Conservation (phyloP, 1,140 invertebrate genomes). For the Dermatophagoides farinae region DNA sequence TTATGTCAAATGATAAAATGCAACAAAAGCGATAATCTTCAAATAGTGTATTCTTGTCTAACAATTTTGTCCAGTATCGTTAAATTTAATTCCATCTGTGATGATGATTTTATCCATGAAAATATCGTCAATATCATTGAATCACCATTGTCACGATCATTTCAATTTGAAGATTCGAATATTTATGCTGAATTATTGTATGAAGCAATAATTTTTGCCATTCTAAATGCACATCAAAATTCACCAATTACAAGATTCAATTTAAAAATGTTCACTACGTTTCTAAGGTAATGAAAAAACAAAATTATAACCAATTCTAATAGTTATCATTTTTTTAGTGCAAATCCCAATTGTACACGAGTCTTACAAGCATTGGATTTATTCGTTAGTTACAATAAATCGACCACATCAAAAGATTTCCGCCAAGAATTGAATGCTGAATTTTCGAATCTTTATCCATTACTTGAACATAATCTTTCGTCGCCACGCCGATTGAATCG, state of each 20-base stretch:
- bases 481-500: slow-evolving; percentile 31
- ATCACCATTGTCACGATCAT: no score
- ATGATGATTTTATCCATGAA: no score
- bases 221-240: no score
- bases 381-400: not conserved
- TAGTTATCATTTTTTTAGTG: not conserved
- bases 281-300: no score
- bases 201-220: no score
- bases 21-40: not conserved
- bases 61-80: no score
- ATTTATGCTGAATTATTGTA: no score
- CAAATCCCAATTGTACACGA: not conserved
- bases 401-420: not conserved
- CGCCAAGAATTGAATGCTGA: not conserved
- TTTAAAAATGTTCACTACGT: no score
- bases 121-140: no score
- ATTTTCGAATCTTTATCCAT: slow-evolving; percentile 3
- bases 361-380: slow-evolving; percentile 3
- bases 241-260: no score
- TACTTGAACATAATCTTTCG: slow-evolving; percentile 10
- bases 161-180: no score
- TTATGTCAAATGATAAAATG: not conserved
- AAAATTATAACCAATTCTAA: not conserved
- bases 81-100: no score
- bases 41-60: not conserved